Evolutionary conservation across 2,888 invertebrate genomes (phyloP), one percentile per base, ranked within the genome.

Genomic region (Callyntrura sp.): DNA sequence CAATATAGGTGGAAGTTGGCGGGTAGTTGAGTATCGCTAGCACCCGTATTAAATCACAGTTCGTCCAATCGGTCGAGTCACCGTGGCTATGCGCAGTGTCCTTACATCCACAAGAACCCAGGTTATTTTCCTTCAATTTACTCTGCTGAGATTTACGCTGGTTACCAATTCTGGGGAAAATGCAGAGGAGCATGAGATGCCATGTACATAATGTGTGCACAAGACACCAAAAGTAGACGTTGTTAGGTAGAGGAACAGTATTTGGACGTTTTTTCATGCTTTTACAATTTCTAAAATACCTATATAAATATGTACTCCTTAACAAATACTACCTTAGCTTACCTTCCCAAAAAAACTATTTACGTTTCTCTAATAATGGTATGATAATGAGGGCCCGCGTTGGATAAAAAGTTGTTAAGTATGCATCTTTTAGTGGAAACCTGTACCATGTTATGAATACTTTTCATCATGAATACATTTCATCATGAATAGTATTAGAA

Each of bases 61-160:
- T 48, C 62, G 45, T n/a, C 62, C 81, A 62, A 4, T 57, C 79
- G 55, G 78, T 51, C 25, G 60, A 60, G 20, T 60, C 60, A 60
- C 20, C 60, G 20, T 9, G 14, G 14, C 20, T 2, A 4, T 65
- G 25, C 14, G 28, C 28, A 62, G 8, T 65, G 14, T 65, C 28
- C 65, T 65, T 14, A 17, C 11, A 20, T 60, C 11, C 20, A 60
- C 60, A 20, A 60, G 6, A 65, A 65, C 65, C 28, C 65, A 28
- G 9, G n/a, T n/a, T n/a, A n/a, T n/a, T n/a, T n/a, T 65, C 12
- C 28, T 65, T 65, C 28, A 55, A 60, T n/a, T n/a, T 60, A 20
- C 65, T 28, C 4, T 25, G 12, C 25, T 65, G 65, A 65, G 65
- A 28, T 65, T 65, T 23, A 65, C 65, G 28, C 65, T 65, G 28